Evolutionary conservation across 2,113 vertebrate genomes (phyloP).

Genomic region (Cephalopterus ornatus): DNA sequence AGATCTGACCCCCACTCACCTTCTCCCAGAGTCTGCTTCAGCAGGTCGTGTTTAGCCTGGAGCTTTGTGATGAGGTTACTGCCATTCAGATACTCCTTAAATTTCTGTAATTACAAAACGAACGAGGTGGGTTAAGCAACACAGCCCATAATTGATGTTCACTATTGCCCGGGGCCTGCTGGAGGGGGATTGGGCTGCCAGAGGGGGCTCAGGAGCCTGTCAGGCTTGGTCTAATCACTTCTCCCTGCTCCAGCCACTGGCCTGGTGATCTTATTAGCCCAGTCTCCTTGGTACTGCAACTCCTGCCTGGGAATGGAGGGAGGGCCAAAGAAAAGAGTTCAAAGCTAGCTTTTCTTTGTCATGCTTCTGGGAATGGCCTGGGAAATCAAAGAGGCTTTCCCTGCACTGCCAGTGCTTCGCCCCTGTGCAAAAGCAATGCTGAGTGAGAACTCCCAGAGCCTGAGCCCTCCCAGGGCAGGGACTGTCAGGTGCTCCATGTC

Average conservation of each 20-base stretch:
- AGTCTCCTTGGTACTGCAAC: background rate
- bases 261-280: background rate
- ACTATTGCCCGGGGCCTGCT: background rate
- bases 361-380: background rate
- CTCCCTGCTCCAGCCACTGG: background rate
- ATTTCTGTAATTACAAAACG: conserved; percentile 83
- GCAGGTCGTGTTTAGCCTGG: conserved; percentile 95
- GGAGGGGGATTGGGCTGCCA: background rate
- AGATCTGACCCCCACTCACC: conserved; percentile 73
- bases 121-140: background rate
- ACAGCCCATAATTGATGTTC: accelerated
- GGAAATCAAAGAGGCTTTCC: background rate
- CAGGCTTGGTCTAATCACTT: background rate
- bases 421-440: background rate
- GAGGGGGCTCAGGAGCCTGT: background rate
- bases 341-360: conserved; percentile 18
- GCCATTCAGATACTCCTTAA: conserved; percentile 96
- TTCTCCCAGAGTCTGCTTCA: conserved; percentile 97
- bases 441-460: background rate
- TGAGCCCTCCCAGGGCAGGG: background rate
- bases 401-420: background rate
- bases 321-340: background rate
- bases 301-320: background rate
- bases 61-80: conserved; percentile 98
- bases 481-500: background rate